Evolutionary conservation across 2,888 invertebrate species (phyloP), one percentile per base, ranked within the genome.

Genomic region (Dione juno): DNA sequence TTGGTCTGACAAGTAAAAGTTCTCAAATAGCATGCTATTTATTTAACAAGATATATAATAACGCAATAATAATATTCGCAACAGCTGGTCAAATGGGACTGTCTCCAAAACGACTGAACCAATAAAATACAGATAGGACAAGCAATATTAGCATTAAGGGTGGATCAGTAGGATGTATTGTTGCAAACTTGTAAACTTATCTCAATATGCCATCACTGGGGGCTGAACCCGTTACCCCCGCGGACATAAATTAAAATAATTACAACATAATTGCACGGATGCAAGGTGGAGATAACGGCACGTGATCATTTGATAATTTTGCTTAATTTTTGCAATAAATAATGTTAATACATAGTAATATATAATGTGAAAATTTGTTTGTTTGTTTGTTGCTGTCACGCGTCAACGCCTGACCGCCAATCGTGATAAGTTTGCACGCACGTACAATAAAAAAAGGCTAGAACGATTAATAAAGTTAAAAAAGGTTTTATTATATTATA

Each of bases 201-300:
- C 71, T 66, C 21, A 37, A 50, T 67, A 67, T 65, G 69, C 58
- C 40, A 74, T 70, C 74, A 50, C 43, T 50, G 57, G 66, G 58
- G 66, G 54, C 59, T 37, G 53, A 59, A 65, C 66, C 50, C 58
- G 43, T 45, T 63, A 70, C 72, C 72, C 65, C 41, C 57, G 21
- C 50, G 54, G 45, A 45, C 67, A 63, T 70, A 72, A 74, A 72
- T 72, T 66, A 58, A 58, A 64, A 68, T 74, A 70, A 74, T 74
- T 73, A 70, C 63, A 59, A 59, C 14, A 67, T 61, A 61, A 61
- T 43, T 69, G 69, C 28, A 14, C 28, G 52, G 52, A 61, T 40
- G 35, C 37, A 67, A 66, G 48, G 50, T 48, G 21, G 50, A 57
- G 67, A 67, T 65, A 69, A 63, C 35, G 35, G 41, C 71, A 61